These are phyloP conservation scores for Julus scanicus DNA, from an alignment of 2,888 invertebrate species.

Conservation along the genomic window DNA sequence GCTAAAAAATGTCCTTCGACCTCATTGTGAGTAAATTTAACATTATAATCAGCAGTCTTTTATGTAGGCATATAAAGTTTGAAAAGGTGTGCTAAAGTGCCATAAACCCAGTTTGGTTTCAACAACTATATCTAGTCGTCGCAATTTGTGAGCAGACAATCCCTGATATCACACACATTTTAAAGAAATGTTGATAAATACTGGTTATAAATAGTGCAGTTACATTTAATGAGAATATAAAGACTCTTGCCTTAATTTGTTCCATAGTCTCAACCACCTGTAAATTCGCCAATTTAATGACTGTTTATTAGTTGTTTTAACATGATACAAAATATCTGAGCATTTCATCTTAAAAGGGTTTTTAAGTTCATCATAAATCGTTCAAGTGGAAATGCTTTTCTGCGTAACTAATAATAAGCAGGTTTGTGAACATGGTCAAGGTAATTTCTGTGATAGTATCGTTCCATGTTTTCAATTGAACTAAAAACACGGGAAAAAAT, in stretches of 20 bases:
- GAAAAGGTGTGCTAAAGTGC: no score
- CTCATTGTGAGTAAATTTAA: background rate
- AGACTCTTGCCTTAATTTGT: no score
- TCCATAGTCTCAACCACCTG: background rate
- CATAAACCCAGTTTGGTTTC: no score
- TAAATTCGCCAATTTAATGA: background rate
- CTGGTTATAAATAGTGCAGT: background rate
- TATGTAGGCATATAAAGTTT: no score
- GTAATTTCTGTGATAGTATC: background rate
- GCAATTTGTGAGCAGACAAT: no score
- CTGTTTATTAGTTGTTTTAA: background rate
- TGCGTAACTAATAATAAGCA: background rate
- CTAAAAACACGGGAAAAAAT: background rate
- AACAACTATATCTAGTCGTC: no score
- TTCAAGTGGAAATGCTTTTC: background rate
- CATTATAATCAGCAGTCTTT: no score
- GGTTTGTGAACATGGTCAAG: background rate
- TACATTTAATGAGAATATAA: background rate
- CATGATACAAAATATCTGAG: background rate
- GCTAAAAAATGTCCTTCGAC: constrained; percentile 10
- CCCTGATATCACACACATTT: no score
- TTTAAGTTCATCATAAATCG: background rate
- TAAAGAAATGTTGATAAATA: no score
- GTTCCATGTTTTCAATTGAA: background rate
- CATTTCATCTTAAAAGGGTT: background rate